Conservation (phyloP, 2,888 invertebrate species). For the Tinea pellionella region DNA sequence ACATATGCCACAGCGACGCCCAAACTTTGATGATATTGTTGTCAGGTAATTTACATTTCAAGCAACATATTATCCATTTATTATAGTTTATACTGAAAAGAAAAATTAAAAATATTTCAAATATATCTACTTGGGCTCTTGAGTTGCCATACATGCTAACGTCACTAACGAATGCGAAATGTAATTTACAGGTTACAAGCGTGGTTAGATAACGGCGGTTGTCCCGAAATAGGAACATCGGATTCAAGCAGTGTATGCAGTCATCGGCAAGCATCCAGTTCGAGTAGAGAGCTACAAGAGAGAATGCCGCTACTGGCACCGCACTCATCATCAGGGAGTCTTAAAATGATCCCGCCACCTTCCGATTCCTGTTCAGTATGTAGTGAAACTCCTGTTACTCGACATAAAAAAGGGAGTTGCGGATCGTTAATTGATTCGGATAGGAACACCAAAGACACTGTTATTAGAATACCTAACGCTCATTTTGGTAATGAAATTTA, state of each 20-base stretch:
- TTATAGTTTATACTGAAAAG: too few species aligned
- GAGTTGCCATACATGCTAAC: too few species aligned
- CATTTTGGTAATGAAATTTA: slow-evolving; percentile 54
- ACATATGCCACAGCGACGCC: slow-evolving; percentile 90
- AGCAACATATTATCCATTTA: background rate
- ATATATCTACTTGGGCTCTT: too few species aligned
- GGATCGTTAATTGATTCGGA: slow-evolving; percentile 57
- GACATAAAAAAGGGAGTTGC: slow-evolving; percentile 50
- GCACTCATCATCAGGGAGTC: slow-evolving; percentile 41
- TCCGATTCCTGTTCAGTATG: slow-evolving; percentile 48
- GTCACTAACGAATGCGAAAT: too few species aligned
- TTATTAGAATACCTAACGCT: slow-evolving; percentile 54
- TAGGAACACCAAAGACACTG: slow-evolving; percentile 50
- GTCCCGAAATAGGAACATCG: slow-evolving; percentile 41
- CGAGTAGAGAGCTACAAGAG: slow-evolving; percentile 47
- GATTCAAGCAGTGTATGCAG: slow-evolving; percentile 41
- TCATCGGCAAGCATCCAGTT: slow-evolving; percentile 37
- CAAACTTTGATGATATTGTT: slow-evolving; percentile 92
- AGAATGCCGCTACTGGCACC: slow-evolving; percentile 53
- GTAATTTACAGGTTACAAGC: slow-evolving; percentile 30
- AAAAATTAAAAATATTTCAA: too few species aligned
- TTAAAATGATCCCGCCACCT: background rate
- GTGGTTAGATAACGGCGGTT: slow-evolving; percentile 56
- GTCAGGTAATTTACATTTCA: slow-evolving; percentile 60
- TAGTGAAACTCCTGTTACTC: slow-evolving; percentile 42